A percentile compares a stretch with the other conserved stretches of the same genome.
Evolutionary conservation across 2,888 invertebrate species (phyloP).

Genomic region (Cephus sareptanus): DNA sequence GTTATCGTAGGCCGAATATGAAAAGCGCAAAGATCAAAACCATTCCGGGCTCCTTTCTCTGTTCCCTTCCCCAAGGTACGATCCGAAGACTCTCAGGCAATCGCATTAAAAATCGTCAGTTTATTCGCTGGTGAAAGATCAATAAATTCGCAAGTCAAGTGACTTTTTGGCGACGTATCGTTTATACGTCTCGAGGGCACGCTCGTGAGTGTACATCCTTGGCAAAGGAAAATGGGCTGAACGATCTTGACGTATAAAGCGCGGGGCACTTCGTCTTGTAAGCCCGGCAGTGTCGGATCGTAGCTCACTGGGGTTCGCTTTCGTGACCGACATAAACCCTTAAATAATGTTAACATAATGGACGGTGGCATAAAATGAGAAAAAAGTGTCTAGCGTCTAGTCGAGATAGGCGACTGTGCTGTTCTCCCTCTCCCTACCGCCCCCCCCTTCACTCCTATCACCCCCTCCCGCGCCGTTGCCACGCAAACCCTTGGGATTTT

Average conservation of each 20-base stretch:
- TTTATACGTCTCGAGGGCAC: neutral
- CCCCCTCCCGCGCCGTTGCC: neutral
- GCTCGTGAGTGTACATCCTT: neutral
- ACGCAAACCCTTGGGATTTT: slow-evolving; percentile 10
- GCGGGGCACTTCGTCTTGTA: neutral
- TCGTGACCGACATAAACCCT: neutral
- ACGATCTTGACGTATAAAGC: neutral
- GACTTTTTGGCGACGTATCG: neutral
- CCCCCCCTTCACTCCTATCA: neutral
- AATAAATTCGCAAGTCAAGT: neutral
- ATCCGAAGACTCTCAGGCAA: neutral
- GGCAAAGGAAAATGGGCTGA: neutral
- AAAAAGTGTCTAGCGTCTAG: slow-evolving; percentile 14
- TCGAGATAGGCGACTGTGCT: neutral
- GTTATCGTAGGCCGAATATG: neutral
- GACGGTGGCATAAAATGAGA: slow-evolving; percentile 20
- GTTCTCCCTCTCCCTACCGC: neutral
- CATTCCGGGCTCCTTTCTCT: neutral
- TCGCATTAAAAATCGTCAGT: neutral
- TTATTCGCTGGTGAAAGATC: neutral
- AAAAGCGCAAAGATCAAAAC: neutral
- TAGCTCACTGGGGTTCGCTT: neutral
- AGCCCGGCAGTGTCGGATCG: neutral
- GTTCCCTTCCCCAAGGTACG: neutral
- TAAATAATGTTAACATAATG: slow-evolving; percentile 12